Percentiles rank a stretch among this genome's conserved stretches.
These are phyloP conservation scores for Hedya salicella DNA, from an alignment of 2,888 invertebrate species.

Conservation along the genomic window DNA sequence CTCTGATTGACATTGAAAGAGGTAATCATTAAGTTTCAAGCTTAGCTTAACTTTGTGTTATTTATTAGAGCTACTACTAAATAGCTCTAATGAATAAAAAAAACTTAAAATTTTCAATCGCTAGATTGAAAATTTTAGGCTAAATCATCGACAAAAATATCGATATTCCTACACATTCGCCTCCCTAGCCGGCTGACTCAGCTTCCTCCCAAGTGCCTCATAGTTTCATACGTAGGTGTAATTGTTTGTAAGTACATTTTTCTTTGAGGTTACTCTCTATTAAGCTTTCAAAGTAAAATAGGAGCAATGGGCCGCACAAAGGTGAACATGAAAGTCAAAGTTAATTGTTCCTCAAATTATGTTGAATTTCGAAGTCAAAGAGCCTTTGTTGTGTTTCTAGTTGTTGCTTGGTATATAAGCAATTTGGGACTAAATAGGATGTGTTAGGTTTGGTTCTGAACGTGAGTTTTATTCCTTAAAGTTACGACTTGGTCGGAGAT, in stretches of 20 bases:
- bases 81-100: no score
- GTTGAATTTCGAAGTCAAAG: conserved; percentile 78
- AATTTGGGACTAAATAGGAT: conserved; percentile 23
- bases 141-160: conserved; percentile 44
- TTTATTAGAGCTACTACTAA: no score
- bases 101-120: no score
- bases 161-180: conserved; percentile 45
- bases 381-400: conserved; percentile 46
- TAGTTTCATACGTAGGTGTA: conserved; percentile 82
- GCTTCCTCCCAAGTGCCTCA: conserved; percentile 76
- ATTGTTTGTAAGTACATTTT: conserved; percentile 84
- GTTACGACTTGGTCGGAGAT: no score
- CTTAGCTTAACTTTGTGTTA: no score
- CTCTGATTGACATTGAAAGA: no score
- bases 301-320: conserved; percentile 78
- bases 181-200: conserved; percentile 74
- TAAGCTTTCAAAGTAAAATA: conserved; percentile 81
- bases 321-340: conserved; percentile 74
- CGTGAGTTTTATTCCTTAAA: no score
- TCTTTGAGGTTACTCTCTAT: conserved; percentile 85
- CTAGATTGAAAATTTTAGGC: not conserved
- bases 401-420: conserved; percentile 25
- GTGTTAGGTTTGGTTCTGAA: not conserved
- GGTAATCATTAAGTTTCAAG: no score
- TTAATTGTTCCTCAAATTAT: conserved; percentile 83